Conservation (phyloP, 2,797 vertebrate genomes). For the Artibeus jamaicensis region DNA sequence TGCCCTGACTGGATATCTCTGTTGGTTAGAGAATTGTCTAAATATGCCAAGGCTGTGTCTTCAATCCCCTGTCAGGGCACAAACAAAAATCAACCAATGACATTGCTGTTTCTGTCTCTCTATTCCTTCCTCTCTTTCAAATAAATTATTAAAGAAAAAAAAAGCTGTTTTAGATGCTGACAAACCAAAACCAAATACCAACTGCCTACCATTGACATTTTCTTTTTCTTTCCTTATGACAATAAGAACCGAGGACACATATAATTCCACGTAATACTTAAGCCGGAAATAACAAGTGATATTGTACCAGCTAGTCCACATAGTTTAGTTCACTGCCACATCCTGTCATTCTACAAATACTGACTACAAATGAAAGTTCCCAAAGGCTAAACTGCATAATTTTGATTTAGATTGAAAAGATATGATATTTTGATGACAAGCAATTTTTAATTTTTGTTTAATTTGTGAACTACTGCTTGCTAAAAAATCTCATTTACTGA, state of each 20-base stretch:
- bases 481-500: not conserved
- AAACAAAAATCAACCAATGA: not conserved
- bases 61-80: not conserved
- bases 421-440: not conserved
- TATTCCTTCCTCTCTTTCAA: not conserved
- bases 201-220: not conserved
- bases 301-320: not conserved
- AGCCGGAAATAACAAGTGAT: not conserved
- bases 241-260: not conserved
- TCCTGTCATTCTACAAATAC: not conserved
- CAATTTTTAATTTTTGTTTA: not conserved
- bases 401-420: not conserved
- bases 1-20: not conserved
- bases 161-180: not conserved
- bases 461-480: not conserved
- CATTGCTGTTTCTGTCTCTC: not conserved
- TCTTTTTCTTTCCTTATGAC: not conserved
- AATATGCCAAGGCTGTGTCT: too few relatives aligned
- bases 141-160: not conserved
- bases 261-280: not conserved
- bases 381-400: not conserved
- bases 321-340: not conserved
- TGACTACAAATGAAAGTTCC: not conserved
- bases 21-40: not conserved
- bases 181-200: not conserved